Percentiles rank a stretch among this genome's conserved stretches.
Conservation (phyloP, 2,797 vertebrate genomes). For the Protosalanx chinensis region DNA sequence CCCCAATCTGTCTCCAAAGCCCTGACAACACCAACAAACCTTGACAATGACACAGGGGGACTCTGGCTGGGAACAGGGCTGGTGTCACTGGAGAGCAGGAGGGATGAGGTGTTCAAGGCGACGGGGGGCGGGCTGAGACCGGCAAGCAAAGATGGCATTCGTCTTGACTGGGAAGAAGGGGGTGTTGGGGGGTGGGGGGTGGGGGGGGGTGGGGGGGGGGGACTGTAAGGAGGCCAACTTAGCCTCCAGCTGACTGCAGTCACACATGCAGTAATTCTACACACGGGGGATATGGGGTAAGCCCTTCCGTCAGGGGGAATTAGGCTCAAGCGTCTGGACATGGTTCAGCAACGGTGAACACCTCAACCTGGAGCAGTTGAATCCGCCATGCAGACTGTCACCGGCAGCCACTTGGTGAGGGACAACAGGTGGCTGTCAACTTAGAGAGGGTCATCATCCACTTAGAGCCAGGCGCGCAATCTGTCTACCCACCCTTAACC, state of each 20-base stretch:
- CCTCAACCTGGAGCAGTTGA: constrained; percentile 48
- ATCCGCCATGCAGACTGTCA: constrained; percentile 45
- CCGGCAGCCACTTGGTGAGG: constrained; percentile 44
- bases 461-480: constrained; percentile 48
- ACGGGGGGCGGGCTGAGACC: too few species aligned
- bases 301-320: constrained; percentile 62
- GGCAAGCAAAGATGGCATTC: neutral
- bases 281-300: constrained; percentile 51
- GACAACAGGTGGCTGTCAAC: constrained; percentile 68
- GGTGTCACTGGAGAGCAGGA: constrained; percentile 30
- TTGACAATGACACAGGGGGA: constrained; percentile 4
- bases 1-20: neutral
- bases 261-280: constrained; percentile 17
- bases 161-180: neutral
- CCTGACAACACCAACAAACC: constrained; percentile 2
- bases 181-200: neutral
- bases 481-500: constrained; percentile 27
- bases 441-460: constrained; percentile 59
- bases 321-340: constrained; percentile 62
- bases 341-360: constrained; percentile 59
- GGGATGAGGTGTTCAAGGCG: neutral
- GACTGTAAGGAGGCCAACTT: constrained; percentile 28
- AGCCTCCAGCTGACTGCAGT: constrained; percentile 42
- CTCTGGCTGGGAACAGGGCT: constrained; percentile 5
- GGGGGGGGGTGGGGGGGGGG: neutral